Conservation (phyloP, 1,140 invertebrate genomes). For the Delia radicum region DNA sequence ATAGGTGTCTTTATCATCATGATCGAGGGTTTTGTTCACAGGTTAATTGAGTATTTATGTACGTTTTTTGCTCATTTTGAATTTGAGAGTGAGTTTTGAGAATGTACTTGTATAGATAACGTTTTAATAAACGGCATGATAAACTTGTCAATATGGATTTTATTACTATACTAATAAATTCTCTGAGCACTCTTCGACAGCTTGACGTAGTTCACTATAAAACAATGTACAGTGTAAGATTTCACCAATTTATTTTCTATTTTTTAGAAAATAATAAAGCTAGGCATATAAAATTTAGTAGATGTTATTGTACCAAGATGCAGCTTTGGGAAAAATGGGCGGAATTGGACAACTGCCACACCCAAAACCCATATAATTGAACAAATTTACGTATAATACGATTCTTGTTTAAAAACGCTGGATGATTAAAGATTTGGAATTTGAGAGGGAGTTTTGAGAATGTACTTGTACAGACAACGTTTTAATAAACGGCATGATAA, state of each 20-base stretch:
- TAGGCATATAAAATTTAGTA: no score
- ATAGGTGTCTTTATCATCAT: neutral
- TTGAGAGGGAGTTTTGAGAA: neutral
- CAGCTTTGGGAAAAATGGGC: no score
- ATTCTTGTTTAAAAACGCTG: no score
- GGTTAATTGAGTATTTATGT: neutral
- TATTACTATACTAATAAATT: neutral
- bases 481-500: neutral
- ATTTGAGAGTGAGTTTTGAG: neutral
- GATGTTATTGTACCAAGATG: no score
- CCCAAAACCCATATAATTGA: no score
- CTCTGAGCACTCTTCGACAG: neutral
- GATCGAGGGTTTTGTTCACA: neutral
- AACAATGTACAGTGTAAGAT: neutral
- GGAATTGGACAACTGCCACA: no score
- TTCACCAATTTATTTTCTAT: no score
- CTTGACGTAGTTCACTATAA: neutral
- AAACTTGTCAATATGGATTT: neutral
- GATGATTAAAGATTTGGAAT: no score
- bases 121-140: neutral
- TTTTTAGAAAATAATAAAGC: no score
- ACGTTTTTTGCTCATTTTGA: neutral
- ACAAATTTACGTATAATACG: no score
- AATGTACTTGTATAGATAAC: neutral
- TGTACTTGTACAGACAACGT: neutral